Conservation (phyloP, 1,140 invertebrate genomes). For the Plodia interpunctella region DNA sequence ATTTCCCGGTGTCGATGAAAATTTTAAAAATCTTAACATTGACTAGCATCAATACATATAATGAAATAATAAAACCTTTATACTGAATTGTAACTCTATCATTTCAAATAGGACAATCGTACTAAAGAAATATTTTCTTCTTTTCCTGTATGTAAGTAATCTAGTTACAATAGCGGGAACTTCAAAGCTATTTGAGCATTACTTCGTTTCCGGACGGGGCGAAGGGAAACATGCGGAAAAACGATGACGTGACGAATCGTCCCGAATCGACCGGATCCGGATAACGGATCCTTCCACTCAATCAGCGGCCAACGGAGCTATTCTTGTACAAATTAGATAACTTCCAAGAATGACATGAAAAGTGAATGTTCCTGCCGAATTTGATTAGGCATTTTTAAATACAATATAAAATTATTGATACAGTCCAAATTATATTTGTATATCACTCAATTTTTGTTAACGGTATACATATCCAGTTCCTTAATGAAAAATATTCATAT, state of each 20-base stretch:
- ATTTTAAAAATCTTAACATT: slow-evolving; percentile 83
- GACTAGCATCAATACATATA: slow-evolving; percentile 66
- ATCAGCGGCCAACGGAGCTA: slow-evolving; percentile 16
- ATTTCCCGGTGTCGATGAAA: slow-evolving; percentile 80
- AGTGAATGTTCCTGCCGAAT: slow-evolving; percentile 19
- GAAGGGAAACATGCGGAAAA: slow-evolving; percentile 5
- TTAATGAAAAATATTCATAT: too few relatives aligned
- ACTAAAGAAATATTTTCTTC: neutral
- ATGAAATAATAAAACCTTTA: too few relatives aligned
- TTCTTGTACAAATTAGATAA: slow-evolving; percentile 22
- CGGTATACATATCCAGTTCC: too few relatives aligned
- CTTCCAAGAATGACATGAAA: slow-evolving; percentile 17
- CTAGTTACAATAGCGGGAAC: too few relatives aligned
- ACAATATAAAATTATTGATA: neutral
- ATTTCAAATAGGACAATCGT: too few relatives aligned
- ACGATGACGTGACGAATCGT: slow-evolving; percentile 9
- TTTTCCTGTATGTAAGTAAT: too few relatives aligned
- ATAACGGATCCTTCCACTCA: slow-evolving; percentile 16
- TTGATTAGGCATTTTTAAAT: slow-evolving; percentile 14
- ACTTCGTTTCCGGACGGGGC: neutral
- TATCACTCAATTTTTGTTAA: too few relatives aligned
- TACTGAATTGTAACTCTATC: too few relatives aligned
- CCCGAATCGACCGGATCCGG: slow-evolving; percentile 9
- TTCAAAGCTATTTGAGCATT: neutral
- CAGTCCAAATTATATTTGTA: too few relatives aligned